Conservation (phyloP, 2,797 vertebrate genomes). For the Eidolon dupreanum region DNA sequence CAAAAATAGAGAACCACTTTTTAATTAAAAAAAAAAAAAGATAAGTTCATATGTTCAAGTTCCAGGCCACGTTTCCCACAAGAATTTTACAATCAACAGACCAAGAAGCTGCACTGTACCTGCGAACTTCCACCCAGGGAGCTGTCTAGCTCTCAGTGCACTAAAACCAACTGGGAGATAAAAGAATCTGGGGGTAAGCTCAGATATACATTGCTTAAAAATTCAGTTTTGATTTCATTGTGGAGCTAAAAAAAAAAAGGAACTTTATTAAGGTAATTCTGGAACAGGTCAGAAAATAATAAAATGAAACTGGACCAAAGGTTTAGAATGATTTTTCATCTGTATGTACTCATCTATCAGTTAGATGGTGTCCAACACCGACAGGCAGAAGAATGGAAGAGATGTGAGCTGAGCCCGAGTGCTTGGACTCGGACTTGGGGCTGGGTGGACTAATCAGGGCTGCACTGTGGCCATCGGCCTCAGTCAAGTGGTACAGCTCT, state of each 20-base stretch:
- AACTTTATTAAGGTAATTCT: background rate
- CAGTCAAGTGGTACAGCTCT: background rate
- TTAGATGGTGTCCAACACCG: background rate
- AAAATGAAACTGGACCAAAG: background rate
- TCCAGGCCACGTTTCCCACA: background rate
- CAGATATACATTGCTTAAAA: background rate
- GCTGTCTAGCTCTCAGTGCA: background rate
- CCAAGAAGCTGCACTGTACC: background rate
- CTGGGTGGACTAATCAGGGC: background rate
- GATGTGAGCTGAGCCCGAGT: background rate
- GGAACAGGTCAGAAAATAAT: background rate
- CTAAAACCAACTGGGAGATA: background rate
- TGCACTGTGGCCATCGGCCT: background rate
- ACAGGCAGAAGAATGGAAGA: background rate
- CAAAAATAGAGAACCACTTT: background rate
- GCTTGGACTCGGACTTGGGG: accelerated
- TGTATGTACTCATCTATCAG: background rate
- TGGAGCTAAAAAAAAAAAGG: no score
- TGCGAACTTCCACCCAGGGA: background rate
- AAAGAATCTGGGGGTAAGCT: background rate
- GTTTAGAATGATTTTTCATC: background rate
- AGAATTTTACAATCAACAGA: conserved; percentile 41
- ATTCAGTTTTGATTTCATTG: conserved; percentile 1
- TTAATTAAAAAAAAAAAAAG: background rate
- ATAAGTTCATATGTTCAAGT: background rate